These are phyloP conservation scores for Dendrocopos noguchii DNA, from an alignment of 2,113 vertebrate species.

Conservation along the genomic window DNA sequence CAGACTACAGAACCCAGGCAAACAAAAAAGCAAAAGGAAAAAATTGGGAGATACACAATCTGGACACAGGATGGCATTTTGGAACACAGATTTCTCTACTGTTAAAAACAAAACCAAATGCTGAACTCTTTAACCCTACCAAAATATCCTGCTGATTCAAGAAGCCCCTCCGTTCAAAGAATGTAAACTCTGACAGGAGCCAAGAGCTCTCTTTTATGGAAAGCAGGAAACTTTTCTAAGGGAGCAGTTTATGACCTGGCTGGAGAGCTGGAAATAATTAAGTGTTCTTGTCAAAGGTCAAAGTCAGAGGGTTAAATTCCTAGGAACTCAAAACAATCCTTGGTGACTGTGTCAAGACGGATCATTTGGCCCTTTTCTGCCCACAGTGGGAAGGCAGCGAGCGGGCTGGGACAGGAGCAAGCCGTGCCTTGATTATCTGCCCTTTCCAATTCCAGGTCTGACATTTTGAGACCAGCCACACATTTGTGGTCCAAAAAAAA, in stretches of 20 bases:
- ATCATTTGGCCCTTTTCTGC: background rate
- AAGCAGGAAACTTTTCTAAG: conserved; percentile 38
- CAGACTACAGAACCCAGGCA: background rate
- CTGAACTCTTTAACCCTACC: conserved; percentile 28
- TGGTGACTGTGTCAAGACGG: background rate
- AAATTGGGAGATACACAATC: background rate
- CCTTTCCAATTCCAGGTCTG: background rate
- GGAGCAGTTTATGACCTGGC: conserved; percentile 26
- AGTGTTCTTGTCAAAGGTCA: conserved; percentile 66
- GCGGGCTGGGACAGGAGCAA: background rate
- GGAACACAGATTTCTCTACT: background rate
- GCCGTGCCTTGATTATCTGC: background rate
- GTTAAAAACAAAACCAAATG: conserved; percentile 27
- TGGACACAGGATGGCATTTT: background rate
- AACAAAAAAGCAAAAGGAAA: background rate
- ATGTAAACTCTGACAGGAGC: conserved; percentile 40
- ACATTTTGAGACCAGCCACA: background rate
- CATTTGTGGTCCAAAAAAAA: background rate
- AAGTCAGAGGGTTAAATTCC: conserved; percentile 68
- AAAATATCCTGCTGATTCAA: background rate
- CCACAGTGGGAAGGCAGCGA: background rate
- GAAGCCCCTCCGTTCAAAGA: conserved; percentile 20
- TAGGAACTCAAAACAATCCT: conserved; percentile 39
- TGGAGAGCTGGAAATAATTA: conserved; percentile 70
- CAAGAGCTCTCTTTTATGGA: conserved; percentile 10